These are phyloP conservation scores for Heliopora coerulea DNA, from an alignment of 92 coral and sea anemone genomes.

Conservation along the genomic window DNA sequence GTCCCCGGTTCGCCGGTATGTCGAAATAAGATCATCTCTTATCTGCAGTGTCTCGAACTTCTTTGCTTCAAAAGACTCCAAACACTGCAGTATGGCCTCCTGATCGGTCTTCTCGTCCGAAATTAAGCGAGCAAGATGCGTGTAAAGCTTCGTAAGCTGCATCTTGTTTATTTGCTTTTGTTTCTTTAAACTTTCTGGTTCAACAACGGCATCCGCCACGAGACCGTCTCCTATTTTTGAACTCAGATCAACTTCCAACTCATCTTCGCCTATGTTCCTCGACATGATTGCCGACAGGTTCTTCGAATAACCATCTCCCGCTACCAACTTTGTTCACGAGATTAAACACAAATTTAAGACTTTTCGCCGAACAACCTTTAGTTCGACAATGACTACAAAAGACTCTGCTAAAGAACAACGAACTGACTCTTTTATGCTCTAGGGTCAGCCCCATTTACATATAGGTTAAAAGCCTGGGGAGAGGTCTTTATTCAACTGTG, in stretches of 20 bases:
- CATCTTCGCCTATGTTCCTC: neutral
- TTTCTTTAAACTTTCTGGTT: conserved; percentile 33
- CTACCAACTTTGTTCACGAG: conserved; percentile 25
- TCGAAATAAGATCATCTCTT: conserved; percentile 18
- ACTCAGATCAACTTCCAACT: neutral
- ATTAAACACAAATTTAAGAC: neutral
- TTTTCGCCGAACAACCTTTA: neutral
- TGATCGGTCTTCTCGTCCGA: conserved; percentile 5
- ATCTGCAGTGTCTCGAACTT: neutral
- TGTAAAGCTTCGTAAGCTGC: conserved; percentile 31
- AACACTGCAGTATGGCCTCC: neutral
- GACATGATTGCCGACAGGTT: neutral
- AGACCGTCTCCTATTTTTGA: neutral
- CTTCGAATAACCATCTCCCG: conserved; percentile 13
- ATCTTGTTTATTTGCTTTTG: conserved; percentile 27
- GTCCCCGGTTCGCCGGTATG: conserved; percentile 18
- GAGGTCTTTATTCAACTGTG: too few species aligned
- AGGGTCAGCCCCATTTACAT: too few species aligned
- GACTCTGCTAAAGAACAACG: too few species aligned
- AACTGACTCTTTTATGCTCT: too few species aligned
- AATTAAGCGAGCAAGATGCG: conserved; percentile 25
- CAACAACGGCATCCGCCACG: neutral
- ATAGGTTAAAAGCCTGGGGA: too few species aligned
- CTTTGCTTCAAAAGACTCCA: conserved; percentile 18
- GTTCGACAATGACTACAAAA: neutral